These are phyloP conservation scores for Orchesellides sinensis DNA, from an alignment of 2,888 invertebrate species.

Conservation along the genomic window DNA sequence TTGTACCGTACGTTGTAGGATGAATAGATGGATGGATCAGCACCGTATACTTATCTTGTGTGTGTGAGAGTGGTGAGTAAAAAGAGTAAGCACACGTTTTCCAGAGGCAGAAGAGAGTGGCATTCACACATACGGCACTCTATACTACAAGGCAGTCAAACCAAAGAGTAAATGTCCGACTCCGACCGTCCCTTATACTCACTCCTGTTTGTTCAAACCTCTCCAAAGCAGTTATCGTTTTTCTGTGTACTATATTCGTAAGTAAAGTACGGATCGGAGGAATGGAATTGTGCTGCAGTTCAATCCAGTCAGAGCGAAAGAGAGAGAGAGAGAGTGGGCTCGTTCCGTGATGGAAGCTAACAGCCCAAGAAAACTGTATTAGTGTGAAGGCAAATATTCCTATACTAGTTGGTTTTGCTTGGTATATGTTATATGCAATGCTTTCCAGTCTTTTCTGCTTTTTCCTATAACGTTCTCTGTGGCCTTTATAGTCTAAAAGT, in stretches of 20 bases:
- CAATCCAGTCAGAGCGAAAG: background rate
- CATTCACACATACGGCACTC: background rate
- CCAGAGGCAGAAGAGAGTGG: conserved; percentile 8
- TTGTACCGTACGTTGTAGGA: background rate
- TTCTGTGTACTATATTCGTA: conserved; percentile 28
- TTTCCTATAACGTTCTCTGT: background rate
- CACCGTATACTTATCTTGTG: background rate
- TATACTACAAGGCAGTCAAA: background rate
- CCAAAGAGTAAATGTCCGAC: conserved; percentile 16
- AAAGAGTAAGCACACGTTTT: background rate
- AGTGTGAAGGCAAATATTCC: background rate
- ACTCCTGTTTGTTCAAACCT: conserved; percentile 9
- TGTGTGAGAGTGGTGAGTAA: conserved; percentile 7
- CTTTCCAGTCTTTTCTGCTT: background rate
- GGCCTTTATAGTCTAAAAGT: too few relatives aligned
- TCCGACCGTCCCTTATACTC: conserved; percentile 8
- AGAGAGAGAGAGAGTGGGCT: background rate
- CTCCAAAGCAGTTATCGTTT: conserved; percentile 46
- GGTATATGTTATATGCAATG: background rate
- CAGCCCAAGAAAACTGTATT: background rate
- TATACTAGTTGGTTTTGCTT: background rate
- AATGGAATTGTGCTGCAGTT: background rate
- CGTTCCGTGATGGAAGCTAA: background rate
- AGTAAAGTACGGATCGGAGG: conserved; percentile 18
- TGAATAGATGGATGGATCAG: conserved; percentile 22